Base-by-base conservation (phyloP, 2,888 invertebrate species). In the Parnassius orleans region DNA sequence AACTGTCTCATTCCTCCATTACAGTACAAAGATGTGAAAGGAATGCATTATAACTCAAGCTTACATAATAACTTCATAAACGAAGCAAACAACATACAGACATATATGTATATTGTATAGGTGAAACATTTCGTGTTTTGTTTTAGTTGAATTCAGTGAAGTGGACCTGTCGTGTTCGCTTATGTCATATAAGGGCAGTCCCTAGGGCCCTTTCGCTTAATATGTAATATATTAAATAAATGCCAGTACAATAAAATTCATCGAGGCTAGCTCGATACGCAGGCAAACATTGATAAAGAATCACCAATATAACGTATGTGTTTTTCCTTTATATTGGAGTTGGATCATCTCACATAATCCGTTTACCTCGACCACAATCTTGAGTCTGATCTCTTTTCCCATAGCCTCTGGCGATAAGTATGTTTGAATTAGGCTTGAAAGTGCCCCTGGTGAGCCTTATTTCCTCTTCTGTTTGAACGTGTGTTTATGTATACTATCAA, bases 321-420 rank as follows among this genome's bases (percentile, higher is more conserved):
- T 68, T 66, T 67, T 53, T 60, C 41, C 61, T 63, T 54, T 61
- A 60, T 66, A 68, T 69, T 66, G 68, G 66, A 52, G 52, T 46
- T 46, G 48, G 52, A 58, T 66, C 53, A 62, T 65, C 59, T 67
- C 53, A 48, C 60, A 60, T 66, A 66, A 69, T 68, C 69, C 63
- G 64, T 70, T 76, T 78, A 75, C 77, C 75, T 75, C 69, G 67
- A 57, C 67, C 64, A 46, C 66, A 68, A 58, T 56, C 63, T 57
- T 68, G 60, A 69, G 64, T 56, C 69, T 71, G 66, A 53, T 72
- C 65, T 57, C 74, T 67, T 68, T 81, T 81, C 11, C 90, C 90
- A 71, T 83, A 90, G 64, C 88, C 90, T 66, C 88, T 75, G 43
- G 90, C 90, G 70, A 90, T 87, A 70, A 87, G 86, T 60, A 88